Evolutionary conservation across 1,140 invertebrate species (phyloP).

Genomic region (Pseudomyrmex sp.): DNA sequence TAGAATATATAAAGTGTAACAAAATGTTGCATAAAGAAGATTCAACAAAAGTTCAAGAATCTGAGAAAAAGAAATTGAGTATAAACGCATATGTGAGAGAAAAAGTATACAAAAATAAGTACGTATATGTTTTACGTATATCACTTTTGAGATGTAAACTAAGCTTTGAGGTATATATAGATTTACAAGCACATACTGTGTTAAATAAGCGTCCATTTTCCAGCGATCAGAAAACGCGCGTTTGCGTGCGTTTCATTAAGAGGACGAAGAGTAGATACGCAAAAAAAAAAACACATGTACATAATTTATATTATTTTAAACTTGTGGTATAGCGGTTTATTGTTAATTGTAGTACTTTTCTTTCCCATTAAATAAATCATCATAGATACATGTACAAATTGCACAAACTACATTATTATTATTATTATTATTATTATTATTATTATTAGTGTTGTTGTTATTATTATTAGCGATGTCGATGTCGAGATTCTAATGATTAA

Average conservation of each 20-base stretch:
- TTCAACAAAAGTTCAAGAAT: constrained; percentile 38
- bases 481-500: constrained; percentile 10
- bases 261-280: constrained; percentile 62
- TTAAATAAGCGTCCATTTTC: constrained; percentile 46
- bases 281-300: constrained; percentile 74
- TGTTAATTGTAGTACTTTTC: constrained; percentile 83
- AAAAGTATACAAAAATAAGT: neutral
- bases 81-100: constrained; percentile 23
- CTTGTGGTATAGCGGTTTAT: constrained; percentile 79
- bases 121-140: constrained; percentile 52
- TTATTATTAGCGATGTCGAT: neutral
- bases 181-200: constrained; percentile 70
- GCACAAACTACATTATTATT: constrained; percentile 8
- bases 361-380: constrained; percentile 82
- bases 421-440: constrained; percentile 12
- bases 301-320: constrained; percentile 80
- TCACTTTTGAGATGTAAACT: constrained; percentile 76
- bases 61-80: no score
- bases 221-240: constrained; percentile 27
- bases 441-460: neutral
- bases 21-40: constrained; percentile 75
- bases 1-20: constrained; percentile 58
- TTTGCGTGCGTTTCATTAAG: constrained; percentile 8
- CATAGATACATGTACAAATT: constrained; percentile 64
- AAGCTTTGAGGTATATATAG: constrained; percentile 74